Base-by-base conservation (phyloP, 1,140 invertebrate species). In the Pogonomyrmex barbatus region DNA sequence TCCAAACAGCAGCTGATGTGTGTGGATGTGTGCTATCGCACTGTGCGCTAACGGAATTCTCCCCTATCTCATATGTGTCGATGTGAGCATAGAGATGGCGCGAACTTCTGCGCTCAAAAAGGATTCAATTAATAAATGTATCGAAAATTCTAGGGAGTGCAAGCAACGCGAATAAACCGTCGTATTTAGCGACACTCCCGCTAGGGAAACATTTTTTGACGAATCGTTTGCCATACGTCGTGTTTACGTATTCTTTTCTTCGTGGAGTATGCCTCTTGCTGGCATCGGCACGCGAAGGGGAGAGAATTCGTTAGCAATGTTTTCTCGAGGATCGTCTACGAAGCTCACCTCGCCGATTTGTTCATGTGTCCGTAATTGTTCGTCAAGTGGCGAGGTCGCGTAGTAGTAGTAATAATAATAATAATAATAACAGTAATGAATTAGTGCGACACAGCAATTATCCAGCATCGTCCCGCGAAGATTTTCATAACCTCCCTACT, bases 401-500 rank as follows among this genome's bases (percentile, higher is more conserved):
- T 58, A 52, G n/a, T 42, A 60, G 33, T 33, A 33, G 30, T 63
- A 63, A 2, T 17, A 67, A 8, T 62, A 50, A 42, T 68, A 17
- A 33, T 17, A n/a, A 4, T 12, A 36, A 2, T 39, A 52, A 5
- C 2, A 71, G 30, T 24, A 17, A 24, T 24, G 24, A 24, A 24
- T 24, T 24, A 24, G 24, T 24, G 68, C 68, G 14, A 17, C 39
- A 14, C 50, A 52, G 36, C n/a, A 24, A 4, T 33, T 33, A 63
- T 12, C 36, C 24, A 12, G 9, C 24, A 33, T 70, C 63, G 2
- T 81, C 65, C 4, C 9, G n/a, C n/a, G 62, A 30, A 67, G 77
- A 75, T 75, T 12, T n/a, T 39, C 14, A 78, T 87, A 91, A 91
- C 90, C 90, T 91, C 90, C 81, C 87, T 91, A 91, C 90, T 91